Base-by-base conservation (phyloP, 2,113 vertebrate genomes). In the Colius striatus region DNA sequence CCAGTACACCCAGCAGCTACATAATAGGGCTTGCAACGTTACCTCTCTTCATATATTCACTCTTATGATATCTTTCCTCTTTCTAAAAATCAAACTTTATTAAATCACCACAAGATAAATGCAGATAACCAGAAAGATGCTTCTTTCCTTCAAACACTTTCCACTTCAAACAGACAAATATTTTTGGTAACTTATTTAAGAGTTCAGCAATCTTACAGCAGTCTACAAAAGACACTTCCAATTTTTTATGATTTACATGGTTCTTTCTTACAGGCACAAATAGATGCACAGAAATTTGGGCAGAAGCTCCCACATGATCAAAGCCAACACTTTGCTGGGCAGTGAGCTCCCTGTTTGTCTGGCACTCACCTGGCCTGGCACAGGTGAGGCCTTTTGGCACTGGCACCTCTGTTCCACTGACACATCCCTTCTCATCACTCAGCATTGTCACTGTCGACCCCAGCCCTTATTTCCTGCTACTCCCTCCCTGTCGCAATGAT, bases 401-500 rank as follows among this genome's bases (percentile, higher is more conserved):
- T 0, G 1, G 19, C 80, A 76, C 58, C 72, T 34, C 75, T 1
- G 0, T 45, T 22, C 58, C 10, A 8, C 61, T 65, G 51, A 73
- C 77, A 73, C 91, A 81, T 68, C 58, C 48, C 13, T 61, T 30
- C 58, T 86, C 50, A 34, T 38, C 0, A 0, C 71, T 61, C 2
- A 0, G n/a, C 9, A 23, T 68, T 18, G 5, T 23, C 84, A 72
- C 65, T 62, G 48, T 4, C 58, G 85, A 95, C 85, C 89, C 93
- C 67, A 95, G 92, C 91, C 86, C 89, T 36, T 45, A 45, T 61
- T 97, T 95, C 87, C 96, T 97, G 96, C 65, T 91, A 17, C 70
- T 80, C 80, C 82, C 61, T 67, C 55, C 70, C 74, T 47, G 41
- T 43, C 43, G 53, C 50, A 68, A 83, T 5, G 77, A 11, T 62